These are phyloP conservation scores for Rhinopithecus roxellana DNA, from an alignment of 2,113 vertebrate species.

Conservation along the genomic window DNA sequence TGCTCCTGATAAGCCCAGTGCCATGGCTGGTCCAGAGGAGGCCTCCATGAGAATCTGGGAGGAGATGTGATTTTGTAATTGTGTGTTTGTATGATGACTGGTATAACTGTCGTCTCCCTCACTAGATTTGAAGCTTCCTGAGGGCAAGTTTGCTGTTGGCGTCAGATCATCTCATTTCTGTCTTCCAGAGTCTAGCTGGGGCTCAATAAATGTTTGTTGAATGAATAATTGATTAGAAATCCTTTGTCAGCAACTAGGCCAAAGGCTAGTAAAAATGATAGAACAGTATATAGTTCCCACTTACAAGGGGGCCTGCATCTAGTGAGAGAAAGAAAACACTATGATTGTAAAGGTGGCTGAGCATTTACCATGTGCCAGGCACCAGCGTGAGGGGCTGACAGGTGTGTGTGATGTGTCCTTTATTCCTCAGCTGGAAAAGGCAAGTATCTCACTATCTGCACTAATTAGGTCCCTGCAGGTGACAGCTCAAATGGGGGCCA, in stretches of 20 bases:
- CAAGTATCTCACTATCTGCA: background rate
- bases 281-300: background rate
- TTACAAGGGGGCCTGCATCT: background rate
- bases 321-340: background rate
- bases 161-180: background rate
- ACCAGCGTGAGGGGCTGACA: background rate
- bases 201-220: background rate
- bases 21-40: background rate
- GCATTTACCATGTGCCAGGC: rapidly evolving
- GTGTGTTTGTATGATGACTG: background rate
- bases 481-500: background rate
- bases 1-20: background rate
- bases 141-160: background rate
- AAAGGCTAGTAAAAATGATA: background rate
- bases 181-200: background rate
- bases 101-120: background rate
- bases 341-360: background rate
- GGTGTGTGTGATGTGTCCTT: rapidly evolving
- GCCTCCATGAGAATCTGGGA: too few relatives aligned
- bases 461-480: background rate
- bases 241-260: background rate
- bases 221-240: background rate
- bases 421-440: background rate
- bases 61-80: background rate
- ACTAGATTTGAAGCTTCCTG: background rate